Base-by-base conservation (phyloP, 2,113 vertebrate species). In the Pterocles orientalis region DNA sequence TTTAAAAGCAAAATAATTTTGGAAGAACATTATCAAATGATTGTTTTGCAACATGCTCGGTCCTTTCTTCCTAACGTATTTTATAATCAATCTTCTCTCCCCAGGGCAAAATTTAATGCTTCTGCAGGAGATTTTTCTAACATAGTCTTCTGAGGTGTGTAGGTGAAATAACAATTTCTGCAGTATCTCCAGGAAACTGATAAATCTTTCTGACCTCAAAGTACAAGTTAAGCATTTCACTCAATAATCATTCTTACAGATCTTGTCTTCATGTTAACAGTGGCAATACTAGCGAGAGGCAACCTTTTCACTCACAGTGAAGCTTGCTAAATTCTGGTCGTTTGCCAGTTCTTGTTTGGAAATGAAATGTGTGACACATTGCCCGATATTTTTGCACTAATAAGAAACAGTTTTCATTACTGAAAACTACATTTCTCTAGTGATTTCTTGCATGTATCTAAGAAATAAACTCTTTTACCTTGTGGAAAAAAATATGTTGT, bases 341-440 rank as follows among this genome's bases (percentile, higher is more conserved):
- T 81, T 89, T 92, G 69, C 80, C 92, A 87, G 62, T 82, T 92
- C 65, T 93, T 70, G 53, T 76, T 92, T 93, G 70, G 72, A 96
- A 82, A 92, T 56, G 10, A 89, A 85, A 65, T 24, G 17, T 47
- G 19, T 62, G 65, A 62, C 50, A 82, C 33, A 81, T 72, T 69
- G 73, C 51, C 43, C 85, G 78, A 82, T 91, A 61, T 86, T 78
- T 85, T 80, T 91, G n/a, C 61, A 39, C 68, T 86, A 77, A 84
- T 29, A 66, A 62, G 69, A 76, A 80, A 21, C 57, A 78, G 28
- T 88, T 60, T 60, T 88, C 39, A 23, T 86, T 90, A 69, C 12
- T 64, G 66, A 82, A 85, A 82, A 48, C 53, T 83, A 43, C 9
- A 80, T 95, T 94, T 92, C 34, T 80, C 20, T 72, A 43, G 53